These are phyloP conservation scores for Ornithorhynchus anatinus DNA, from an alignment of 2,113 vertebrate species.

Conservation along the genomic window DNA sequence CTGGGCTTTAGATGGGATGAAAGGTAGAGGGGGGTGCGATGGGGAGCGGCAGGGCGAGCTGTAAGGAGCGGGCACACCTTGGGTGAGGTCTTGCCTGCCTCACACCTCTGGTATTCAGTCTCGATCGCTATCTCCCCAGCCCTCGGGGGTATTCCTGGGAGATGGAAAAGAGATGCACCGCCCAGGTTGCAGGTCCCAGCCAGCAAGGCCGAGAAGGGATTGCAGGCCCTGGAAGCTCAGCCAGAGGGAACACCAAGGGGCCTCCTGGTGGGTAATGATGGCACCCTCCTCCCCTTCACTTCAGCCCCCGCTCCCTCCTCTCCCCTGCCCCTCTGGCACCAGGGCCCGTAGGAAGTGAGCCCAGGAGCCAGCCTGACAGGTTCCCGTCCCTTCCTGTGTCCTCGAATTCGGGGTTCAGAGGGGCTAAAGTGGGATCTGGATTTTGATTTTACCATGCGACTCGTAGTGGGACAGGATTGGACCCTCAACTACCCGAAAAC, in stretches of 20 bases:
- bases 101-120: slow-evolving; percentile 58
- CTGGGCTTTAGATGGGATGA: neutral
- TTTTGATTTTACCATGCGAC: too few relatives aligned
- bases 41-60: neutral
- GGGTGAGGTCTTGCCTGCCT: slow-evolving; percentile 62
- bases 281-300: neutral
- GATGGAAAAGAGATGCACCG: slow-evolving; percentile 27
- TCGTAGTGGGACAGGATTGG: too few relatives aligned
- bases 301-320: neutral
- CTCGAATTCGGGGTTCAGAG: too few relatives aligned
- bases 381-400: too few relatives aligned
- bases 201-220: neutral
- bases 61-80: slow-evolving; percentile 50
- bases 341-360: too few relatives aligned
- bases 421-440: too few relatives aligned
- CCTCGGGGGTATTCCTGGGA: neutral
- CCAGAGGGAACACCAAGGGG: too few relatives aligned
- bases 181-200: slow-evolving; percentile 11
- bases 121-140: slow-evolving; percentile 51
- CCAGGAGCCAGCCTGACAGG: too few relatives aligned
- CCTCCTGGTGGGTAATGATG: too few relatives aligned
- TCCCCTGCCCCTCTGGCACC: neutral
- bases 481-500: too few relatives aligned
- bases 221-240: neutral
- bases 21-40: neutral